These are phyloP conservation scores for Polyergus mexicanus DNA, from an alignment of 1,140 invertebrate species.

Conservation along the genomic window DNA sequence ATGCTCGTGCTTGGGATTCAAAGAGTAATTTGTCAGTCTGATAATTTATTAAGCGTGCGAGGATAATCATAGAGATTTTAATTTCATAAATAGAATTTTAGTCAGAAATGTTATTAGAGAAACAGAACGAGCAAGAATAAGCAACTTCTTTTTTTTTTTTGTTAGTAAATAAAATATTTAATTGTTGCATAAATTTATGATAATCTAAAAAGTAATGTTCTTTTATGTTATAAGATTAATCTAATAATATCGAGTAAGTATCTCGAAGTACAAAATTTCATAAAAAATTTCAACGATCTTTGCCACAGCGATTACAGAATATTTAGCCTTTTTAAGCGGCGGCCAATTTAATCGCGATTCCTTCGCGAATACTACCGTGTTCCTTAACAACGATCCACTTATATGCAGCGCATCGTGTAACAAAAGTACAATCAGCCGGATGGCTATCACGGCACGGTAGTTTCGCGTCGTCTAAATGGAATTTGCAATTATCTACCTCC, in stretches of 20 bases:
- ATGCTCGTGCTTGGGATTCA: neutral
- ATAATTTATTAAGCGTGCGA: neutral
- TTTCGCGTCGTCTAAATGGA: constrained; percentile 73
- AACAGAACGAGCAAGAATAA: neutral
- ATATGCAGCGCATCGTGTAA: constrained; percentile 32
- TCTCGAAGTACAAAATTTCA: neutral
- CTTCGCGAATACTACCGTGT: constrained; percentile 39
- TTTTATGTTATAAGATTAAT: neutral
- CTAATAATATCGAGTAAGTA: neutral
- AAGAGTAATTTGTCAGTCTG: neutral
- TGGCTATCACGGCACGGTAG: constrained; percentile 62
- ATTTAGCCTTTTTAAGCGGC: neutral
- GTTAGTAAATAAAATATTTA: neutral
- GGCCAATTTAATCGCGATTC: constrained; percentile 52
- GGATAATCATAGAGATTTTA: neutral
- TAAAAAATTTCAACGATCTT: neutral
- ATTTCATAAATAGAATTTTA: neutral
- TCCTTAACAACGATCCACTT: constrained; percentile 59
- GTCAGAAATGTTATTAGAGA: neutral
- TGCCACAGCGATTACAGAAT: neutral
- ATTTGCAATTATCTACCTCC: constrained; percentile 75
- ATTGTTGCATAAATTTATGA: neutral
- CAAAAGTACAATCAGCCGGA: constrained; percentile 73
- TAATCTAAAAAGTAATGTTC: neutral
- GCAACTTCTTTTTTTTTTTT: neutral